Percentiles rank a stretch among this genome's conserved stretches.
Conservation (phyloP, 2,113 vertebrate genomes). For the Tursiops truncatus region DNA sequence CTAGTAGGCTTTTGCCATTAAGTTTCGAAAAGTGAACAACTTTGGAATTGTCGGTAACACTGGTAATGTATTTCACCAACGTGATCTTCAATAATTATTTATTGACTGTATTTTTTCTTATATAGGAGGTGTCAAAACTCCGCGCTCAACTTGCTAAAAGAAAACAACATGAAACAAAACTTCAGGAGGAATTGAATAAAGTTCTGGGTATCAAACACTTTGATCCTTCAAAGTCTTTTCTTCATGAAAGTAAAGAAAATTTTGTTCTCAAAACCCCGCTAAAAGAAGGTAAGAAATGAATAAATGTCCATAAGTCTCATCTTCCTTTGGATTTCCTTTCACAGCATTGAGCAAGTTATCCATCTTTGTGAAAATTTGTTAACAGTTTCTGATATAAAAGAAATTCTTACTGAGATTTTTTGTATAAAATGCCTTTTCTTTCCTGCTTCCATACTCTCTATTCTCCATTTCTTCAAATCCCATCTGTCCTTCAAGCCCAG, state of each 20-base stretch:
- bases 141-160: slow-evolving; percentile 86
- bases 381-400: not conserved
- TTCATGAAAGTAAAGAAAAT: slow-evolving; percentile 93
- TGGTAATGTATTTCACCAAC: not conserved
- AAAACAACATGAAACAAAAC: slow-evolving; percentile 83
- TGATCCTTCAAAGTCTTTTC: slow-evolving; percentile 94
- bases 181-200: slow-evolving; percentile 86
- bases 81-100: slow-evolving; percentile 1
- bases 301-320: not conserved
- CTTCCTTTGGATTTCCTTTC: slow-evolving; percentile 28
- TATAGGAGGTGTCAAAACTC: slow-evolving; percentile 91
- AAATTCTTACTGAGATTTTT: not conserved
- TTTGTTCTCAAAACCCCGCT: slow-evolving; percentile 83
- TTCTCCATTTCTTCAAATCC: not conserved
- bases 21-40: not conserved
- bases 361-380: slow-evolving; percentile 23
- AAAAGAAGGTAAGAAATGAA: slow-evolving; percentile 86
- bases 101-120: not conserved
- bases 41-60: not conserved
- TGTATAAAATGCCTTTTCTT: not conserved
- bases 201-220: slow-evolving; percentile 83
- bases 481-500: not conserved
- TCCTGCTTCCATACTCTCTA: not conserved
- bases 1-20: slow-evolving; percentile 13
- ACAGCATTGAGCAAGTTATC: not conserved